Evolutionary conservation across 1,140 invertebrate genomes (phyloP).

Genomic region (Mizuhopecten yessoensis): DNA sequence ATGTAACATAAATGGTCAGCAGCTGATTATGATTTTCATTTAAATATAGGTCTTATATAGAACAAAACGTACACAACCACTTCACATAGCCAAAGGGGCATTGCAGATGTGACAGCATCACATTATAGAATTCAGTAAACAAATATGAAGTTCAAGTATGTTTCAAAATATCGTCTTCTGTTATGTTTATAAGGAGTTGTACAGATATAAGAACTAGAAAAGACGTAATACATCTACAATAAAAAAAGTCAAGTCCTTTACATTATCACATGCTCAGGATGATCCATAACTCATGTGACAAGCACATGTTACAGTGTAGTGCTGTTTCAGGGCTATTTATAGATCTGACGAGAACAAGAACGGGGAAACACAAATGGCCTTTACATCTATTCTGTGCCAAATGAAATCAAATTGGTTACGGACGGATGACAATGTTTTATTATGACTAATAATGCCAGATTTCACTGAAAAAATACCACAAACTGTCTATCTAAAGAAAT

Average conservation of each 20-base stretch:
- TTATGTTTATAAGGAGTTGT: no score
- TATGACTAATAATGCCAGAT: slow-evolving; percentile 34
- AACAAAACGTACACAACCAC: no score
- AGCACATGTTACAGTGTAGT: not conserved
- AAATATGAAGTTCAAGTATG: no score
- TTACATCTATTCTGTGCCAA: not conserved
- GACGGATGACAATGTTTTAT: not conserved
- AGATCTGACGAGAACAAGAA: slow-evolving; percentile 19
- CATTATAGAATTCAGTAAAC: no score
- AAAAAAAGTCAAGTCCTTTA: not conserved
- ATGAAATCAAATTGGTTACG: slow-evolving; percentile 20
- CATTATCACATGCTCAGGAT: not conserved
- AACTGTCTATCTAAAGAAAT: slow-evolving; percentile 21
- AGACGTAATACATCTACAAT: not conserved
- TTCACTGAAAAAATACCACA: slow-evolving; percentile 3
- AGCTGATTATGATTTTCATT: not conserved
- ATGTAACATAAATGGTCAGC: not conserved
- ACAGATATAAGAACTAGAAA: no score
- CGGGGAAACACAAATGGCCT: not conserved
- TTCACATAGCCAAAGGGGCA: no score
- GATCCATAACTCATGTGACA: slow-evolving; percentile 15
- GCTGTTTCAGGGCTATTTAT: not conserved
- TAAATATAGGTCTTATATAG: not conserved
- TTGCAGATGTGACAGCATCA: no score
- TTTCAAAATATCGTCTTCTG: no score